Evolutionary conservation across 2,888 invertebrate species (phyloP).

Genomic region (Trachelus troglodyta): DNA sequence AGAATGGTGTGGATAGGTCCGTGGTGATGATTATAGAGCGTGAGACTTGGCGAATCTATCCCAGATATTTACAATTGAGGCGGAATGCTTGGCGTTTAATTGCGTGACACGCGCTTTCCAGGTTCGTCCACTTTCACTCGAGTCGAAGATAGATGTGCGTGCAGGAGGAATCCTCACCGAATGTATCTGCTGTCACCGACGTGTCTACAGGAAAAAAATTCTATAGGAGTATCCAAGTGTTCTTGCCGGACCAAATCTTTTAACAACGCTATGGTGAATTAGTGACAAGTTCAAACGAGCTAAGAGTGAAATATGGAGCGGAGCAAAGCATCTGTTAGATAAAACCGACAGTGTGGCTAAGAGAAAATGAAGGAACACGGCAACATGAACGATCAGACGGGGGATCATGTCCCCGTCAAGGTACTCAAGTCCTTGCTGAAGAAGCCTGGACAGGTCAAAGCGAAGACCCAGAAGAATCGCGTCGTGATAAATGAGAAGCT

Average conservation of each 20-base stretch:
- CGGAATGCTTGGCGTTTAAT: neutral
- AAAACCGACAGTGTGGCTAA: neutral
- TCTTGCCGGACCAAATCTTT: neutral
- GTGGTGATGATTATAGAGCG: neutral
- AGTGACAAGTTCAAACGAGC: neutral
- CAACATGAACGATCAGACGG: conserved; percentile 27
- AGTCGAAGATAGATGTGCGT: neutral
- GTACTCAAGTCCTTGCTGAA: conserved; percentile 79
- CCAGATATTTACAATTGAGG: neutral
- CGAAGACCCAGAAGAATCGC: conserved; percentile 75
- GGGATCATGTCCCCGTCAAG: conserved; percentile 50
- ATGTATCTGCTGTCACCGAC: neutral
- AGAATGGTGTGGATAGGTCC: neutral
- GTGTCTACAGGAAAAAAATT: neutral
- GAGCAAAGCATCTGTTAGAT: neutral
- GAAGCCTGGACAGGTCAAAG: conserved; percentile 76
- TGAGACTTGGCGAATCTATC: neutral
- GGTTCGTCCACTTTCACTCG: neutral
- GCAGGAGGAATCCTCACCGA: neutral
- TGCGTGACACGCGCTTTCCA: neutral
- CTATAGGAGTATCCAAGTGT: neutral
- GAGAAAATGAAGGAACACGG: conserved; percentile 21
- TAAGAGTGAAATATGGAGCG: neutral
- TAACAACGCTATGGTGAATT: neutral
- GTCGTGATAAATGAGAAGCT: conserved; percentile 90